These are phyloP conservation scores for Chiloscyllium plagiosum DNA, from an alignment of 2,113 vertebrate species.

Conservation along the genomic window DNA sequence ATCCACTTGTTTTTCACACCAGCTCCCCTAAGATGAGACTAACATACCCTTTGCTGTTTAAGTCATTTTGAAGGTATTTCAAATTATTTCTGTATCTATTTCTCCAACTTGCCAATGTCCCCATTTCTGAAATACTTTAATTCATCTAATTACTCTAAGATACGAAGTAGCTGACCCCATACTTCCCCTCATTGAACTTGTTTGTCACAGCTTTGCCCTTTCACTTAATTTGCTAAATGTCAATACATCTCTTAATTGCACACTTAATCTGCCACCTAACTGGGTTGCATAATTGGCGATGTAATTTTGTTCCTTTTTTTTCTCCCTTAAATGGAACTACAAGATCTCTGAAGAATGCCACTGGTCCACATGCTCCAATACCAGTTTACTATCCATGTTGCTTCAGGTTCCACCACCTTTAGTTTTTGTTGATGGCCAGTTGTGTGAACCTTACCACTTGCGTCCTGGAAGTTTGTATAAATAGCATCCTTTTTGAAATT, in stretches of 20 bases:
- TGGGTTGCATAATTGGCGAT: neutral
- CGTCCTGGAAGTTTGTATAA: neutral
- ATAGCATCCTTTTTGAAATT: neutral
- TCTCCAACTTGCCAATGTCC: neutral
- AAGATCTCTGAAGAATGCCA: neutral
- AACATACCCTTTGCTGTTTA: neutral
- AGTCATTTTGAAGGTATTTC: neutral
- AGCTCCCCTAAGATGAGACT: neutral
- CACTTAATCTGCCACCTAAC: neutral
- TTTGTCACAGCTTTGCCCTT: neutral
- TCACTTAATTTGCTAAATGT: neutral
- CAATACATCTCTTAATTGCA: neutral
- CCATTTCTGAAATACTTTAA: neutral
- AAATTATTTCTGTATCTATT: neutral
- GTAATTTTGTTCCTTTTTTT: neutral
- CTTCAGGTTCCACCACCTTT: neutral
- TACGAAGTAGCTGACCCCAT: neutral
- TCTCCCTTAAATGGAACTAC: neutral
- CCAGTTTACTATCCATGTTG: neutral
- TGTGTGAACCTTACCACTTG: neutral
- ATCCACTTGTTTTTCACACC: neutral
- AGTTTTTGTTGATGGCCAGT: too few species aligned
- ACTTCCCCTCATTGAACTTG: neutral
- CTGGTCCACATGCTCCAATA: neutral
- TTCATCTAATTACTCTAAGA: neutral